Percentiles rank a stretch among this genome's conserved stretches.
Evolutionary conservation across 2,113 vertebrate genomes (phyloP).

Genomic region (Sebastes schlegelii): DNA sequence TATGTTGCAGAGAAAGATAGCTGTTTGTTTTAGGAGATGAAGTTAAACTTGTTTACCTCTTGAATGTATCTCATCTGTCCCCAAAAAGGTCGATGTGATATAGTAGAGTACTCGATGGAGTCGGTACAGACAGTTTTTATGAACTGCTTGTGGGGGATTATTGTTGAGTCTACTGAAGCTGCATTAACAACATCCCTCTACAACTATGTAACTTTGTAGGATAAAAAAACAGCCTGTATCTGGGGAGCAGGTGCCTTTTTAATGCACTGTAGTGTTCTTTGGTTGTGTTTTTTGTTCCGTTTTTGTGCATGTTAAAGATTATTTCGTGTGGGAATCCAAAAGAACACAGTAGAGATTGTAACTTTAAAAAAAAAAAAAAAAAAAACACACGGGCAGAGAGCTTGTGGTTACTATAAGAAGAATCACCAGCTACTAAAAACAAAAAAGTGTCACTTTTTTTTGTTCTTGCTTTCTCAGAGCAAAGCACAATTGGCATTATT

Average conservation of each 20-base stretch:
- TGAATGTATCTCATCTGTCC: conserved; percentile 73
- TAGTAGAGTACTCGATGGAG: conserved; percentile 13
- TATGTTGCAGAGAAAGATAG: conserved; percentile 41
- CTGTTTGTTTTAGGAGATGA: conserved; percentile 39
- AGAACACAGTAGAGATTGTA: conserved; percentile 60
- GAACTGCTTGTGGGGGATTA: conserved; percentile 31
- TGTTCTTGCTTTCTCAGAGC: conserved; percentile 64
- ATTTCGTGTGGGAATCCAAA: conserved; percentile 52
- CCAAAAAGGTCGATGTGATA: conserved; percentile 45
- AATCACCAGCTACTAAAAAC: conserved; percentile 77
- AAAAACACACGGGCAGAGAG: conserved; percentile 42
- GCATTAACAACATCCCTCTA: conserved; percentile 58
- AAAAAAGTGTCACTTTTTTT: conserved; percentile 48
- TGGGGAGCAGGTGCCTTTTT: conserved; percentile 75
- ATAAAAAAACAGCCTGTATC: conserved; percentile 62
- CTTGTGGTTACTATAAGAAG: conserved; percentile 50
- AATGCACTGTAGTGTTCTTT: conserved; percentile 70
- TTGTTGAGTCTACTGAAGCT: conserved; percentile 53
- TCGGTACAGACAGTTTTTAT: conserved; percentile 54
- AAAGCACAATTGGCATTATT: conserved; percentile 79
- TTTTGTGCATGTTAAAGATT: conserved; percentile 75
- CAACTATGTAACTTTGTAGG: conserved; percentile 59
- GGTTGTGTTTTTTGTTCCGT: conserved; percentile 47
- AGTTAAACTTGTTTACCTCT: conserved; percentile 54
- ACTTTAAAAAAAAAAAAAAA: conserved; percentile 31